Percentiles rank a stretch among this genome's conserved stretches.
These are phyloP conservation scores for Diploscapter pachys DNA, from an alignment of 1,140 invertebrate genomes.

Conservation along the genomic window DNA sequence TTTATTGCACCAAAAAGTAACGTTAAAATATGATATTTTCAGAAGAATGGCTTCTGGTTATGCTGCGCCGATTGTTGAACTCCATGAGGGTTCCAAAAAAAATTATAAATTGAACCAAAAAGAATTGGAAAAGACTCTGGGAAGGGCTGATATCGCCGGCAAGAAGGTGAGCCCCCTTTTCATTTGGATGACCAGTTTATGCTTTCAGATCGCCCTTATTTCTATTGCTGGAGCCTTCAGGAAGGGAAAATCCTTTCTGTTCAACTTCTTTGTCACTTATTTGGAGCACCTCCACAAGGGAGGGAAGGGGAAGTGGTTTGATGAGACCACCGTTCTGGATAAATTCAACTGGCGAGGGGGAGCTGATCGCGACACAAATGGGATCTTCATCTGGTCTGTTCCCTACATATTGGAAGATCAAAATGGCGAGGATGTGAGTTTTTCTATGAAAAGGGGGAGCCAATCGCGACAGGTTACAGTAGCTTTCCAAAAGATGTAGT, in stretches of 20 bases:
- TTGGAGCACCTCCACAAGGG: not conserved
- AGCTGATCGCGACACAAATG: not conserved
- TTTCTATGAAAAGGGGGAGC: not conserved
- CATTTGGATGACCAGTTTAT: too few species aligned
- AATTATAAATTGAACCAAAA: too few species aligned
- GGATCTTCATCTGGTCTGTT: not conserved
- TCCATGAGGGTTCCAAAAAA: too few species aligned
- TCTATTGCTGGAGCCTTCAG: conserved; percentile 12
- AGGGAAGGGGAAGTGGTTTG: conserved; percentile 2
- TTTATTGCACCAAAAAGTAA: too few species aligned
- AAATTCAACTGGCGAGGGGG: conserved; percentile 11
- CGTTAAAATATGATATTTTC: too few species aligned
- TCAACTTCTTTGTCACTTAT: conserved; percentile 6
- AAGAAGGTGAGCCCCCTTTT: too few species aligned
- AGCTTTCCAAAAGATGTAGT: too few species aligned
- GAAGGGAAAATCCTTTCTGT: conserved; percentile 2
- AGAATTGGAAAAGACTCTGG: too few species aligned
- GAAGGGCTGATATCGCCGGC: too few species aligned
- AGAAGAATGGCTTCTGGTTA: too few species aligned
- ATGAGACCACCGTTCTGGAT: conserved; percentile 1
- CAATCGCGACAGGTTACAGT: too few species aligned
- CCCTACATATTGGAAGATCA: not conserved
- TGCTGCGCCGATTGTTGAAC: too few species aligned
- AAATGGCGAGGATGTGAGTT: not conserved
- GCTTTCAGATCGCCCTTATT: conserved; percentile 8